phyloP scores from a whole-genome alignment of 2,888 invertebrate genomes.

The Seira musarum region DNA sequence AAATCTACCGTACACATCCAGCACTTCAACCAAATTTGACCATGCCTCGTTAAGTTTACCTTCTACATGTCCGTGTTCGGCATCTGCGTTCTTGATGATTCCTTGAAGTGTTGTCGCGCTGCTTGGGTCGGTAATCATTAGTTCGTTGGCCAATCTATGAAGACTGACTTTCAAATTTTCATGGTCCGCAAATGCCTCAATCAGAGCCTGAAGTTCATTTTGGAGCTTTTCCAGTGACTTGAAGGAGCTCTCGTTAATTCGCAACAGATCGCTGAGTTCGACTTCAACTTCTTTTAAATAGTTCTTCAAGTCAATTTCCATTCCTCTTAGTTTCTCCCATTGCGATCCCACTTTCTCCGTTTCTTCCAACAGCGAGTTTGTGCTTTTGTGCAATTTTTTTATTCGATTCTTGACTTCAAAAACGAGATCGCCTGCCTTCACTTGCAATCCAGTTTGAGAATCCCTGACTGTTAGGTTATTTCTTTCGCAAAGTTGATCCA shows the following conservation, averaged over 20 bases:
- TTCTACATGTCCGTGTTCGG: conserved; percentile 29
- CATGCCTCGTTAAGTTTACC: conserved; percentile 72
- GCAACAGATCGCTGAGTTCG: conserved; percentile 29
- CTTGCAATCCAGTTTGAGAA: conserved; percentile 84
- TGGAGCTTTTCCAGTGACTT: conserved; percentile 17
- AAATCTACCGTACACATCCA: conserved; percentile 83
- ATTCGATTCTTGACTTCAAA: conserved; percentile 78
- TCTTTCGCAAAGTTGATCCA: conserved; percentile 76
- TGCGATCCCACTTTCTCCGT: conserved; percentile 74
- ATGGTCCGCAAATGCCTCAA: conserved; percentile 36
- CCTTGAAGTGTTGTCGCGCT: conserved; percentile 34
- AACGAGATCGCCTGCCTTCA: conserved; percentile 86
- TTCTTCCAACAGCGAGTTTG: conserved; percentile 75
- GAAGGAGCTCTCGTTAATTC: conserved; percentile 20
- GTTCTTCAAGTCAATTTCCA: conserved; percentile 39
- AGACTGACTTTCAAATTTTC: conserved; percentile 31
- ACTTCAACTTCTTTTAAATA: conserved; percentile 40
- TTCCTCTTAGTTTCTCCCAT: conserved; percentile 87
- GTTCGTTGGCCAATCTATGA: conserved; percentile 43
- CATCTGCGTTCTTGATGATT: conserved; percentile 30
- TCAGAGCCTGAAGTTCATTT: conserved; percentile 36
- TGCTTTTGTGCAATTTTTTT: conserved; percentile 72
- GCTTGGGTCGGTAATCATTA: conserved; percentile 41
- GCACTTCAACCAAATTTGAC: conserved; percentile 82
- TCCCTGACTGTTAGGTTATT: conserved; percentile 82